phyloP scores from a whole-genome alignment of 2,797 vertebrate species.

The Ficedula albicollis region DNA sequence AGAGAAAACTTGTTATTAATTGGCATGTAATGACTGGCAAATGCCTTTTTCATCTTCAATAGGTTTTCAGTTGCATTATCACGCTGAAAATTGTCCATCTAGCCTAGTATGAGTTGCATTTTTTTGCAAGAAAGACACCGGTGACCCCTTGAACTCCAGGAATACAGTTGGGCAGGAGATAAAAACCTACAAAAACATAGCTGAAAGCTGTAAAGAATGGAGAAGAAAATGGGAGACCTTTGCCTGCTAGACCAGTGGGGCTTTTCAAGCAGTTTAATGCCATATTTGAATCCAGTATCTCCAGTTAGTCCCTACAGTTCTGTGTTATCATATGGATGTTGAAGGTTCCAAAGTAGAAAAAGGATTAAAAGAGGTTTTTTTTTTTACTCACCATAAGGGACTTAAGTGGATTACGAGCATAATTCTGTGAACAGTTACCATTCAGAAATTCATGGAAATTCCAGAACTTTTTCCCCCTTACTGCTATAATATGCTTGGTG shows the following conservation, averaged over 20 bases:
- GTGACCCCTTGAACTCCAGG: not conserved
- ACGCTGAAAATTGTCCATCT: not conserved
- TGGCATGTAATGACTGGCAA: not conserved
- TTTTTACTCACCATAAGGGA: not conserved
- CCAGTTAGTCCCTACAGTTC: not conserved
- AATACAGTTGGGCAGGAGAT: not conserved
- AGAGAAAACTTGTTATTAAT: not conserved
- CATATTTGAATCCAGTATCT: not conserved
- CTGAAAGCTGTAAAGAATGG: not conserved
- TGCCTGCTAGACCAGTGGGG: not conserved
- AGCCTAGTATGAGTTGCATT: not conserved
- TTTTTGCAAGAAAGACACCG: not conserved
- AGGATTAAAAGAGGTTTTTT: not conserved
- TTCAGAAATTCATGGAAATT: not conserved
- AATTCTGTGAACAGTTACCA: not conserved
- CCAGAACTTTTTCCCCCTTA: fast-evolving
- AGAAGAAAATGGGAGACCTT: not conserved
- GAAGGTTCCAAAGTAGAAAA: not conserved
- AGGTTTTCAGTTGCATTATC: not conserved
- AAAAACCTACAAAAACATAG: not conserved
- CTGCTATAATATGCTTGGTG: not conserved
- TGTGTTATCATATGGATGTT: not conserved
- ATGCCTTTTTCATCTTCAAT: not conserved
- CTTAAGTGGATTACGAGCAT: not conserved
- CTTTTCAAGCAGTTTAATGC: not conserved